Evolutionary conservation across 1,140 invertebrate genomes (phyloP), one percentile per base, ranked within the genome.

Genomic region (Vanessa atalanta): DNA sequence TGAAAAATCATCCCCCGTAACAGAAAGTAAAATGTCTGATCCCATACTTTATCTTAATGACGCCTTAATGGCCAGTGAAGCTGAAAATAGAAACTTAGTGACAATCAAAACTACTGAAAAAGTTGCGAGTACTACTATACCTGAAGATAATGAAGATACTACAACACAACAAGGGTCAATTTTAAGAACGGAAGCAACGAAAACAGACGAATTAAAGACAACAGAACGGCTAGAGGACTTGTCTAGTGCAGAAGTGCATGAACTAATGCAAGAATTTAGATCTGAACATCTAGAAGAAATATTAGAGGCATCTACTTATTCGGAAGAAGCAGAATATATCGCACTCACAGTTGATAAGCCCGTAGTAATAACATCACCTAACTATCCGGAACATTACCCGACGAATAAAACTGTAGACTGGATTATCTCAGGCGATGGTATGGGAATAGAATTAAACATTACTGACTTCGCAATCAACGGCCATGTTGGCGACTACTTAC

Each of bases 381-480:
- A 86, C 12, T 89, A 83, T 47, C 88, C 88, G 0, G 70, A 37
- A 15, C 61, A 73, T 23, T 92, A 91, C 64, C 87, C 89, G 14
- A 86, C 85, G 0, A 82, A 86, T 55, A 79, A 75, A 9, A 78
- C 80, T 13, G 75, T 83, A 12, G 89, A 92, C 68, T 92, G 89
- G 87, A 79, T 89, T n/a, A 74, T 92, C 13, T 79, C 83, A 16
- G 90, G 89, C 0, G 74, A 82, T 14, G 90, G 90, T 8, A 76
- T 68, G 8, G 90, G 90, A 2, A 87, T 92, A n/a, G 90, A 92
- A 76, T 64, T 92, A 11, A 92, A 89, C 57, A 72, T 92, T 8
- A 89, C 89, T 0, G 83, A 87, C 47, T 85, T 90, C 13, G 70
- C 73, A 20, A 55, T 92, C 15, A 90, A 90, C 53, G 83, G 89